Evolutionary conservation across 2,888 invertebrate species (phyloP).

Genomic region (Camponotus fellah): DNA sequence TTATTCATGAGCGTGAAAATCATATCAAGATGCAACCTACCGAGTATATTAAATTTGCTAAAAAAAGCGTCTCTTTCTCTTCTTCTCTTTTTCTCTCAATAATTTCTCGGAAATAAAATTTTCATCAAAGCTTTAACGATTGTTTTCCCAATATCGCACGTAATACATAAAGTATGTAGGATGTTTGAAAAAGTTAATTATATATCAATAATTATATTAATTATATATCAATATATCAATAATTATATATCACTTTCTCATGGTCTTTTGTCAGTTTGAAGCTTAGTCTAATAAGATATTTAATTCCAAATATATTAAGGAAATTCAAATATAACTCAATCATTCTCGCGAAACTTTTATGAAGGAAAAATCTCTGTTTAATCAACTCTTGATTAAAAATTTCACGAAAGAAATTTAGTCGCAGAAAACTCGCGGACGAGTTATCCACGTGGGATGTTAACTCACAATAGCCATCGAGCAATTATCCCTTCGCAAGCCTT

Average conservation of each 20-base stretch:
- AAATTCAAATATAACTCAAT: background rate
- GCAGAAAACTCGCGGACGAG: background rate
- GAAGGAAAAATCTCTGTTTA: background rate
- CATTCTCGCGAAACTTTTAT: background rate
- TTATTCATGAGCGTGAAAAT: constrained; percentile 69
- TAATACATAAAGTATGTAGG: background rate
- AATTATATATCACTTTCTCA: background rate
- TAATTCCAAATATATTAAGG: no score
- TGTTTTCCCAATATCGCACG: constrained; percentile 9
- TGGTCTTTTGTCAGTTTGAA: no score
- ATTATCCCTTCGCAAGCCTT: background rate
- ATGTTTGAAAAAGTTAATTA: constrained; percentile 3
- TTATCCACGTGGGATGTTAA: background rate
- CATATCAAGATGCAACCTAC: constrained; percentile 1
- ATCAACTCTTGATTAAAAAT: background rate
- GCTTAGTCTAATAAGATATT: background rate
- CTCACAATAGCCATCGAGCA: background rate
- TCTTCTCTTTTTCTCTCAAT: background rate
- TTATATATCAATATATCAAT: background rate
- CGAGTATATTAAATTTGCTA: constrained; percentile 10
- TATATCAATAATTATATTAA: background rate
- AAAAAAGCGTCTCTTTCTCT: background rate
- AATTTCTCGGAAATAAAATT: constrained; percentile 30
- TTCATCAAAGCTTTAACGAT: constrained; percentile 1
- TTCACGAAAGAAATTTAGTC: background rate